Evolutionary conservation across 2,113 vertebrate species (phyloP).

Genomic region (Hepsetus odoe): DNA sequence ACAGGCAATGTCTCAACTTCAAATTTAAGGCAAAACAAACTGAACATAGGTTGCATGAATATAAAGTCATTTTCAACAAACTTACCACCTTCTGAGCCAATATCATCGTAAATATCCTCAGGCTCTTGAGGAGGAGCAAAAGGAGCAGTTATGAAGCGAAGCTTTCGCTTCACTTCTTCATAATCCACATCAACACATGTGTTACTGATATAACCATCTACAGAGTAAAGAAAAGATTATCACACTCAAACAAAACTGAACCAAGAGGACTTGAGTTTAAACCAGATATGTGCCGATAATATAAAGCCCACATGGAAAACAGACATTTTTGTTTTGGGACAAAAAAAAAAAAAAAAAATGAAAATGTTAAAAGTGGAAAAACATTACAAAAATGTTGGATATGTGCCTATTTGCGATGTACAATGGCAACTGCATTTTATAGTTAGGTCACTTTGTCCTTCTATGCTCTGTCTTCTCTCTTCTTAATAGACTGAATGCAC

Average conservation of each 20-base stretch:
- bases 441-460: no score
- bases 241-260: background rate
- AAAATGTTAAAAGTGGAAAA: no score
- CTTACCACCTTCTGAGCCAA: constrained; percentile 67
- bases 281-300: no score
- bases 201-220: constrained; percentile 79
- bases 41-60: background rate
- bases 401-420: no score
- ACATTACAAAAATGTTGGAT: no score
- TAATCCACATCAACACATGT: constrained; percentile 76
- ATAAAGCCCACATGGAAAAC: no score
- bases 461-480: no score
- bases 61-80: background rate
- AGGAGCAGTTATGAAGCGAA: background rate
- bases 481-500: no score
- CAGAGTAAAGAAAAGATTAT: background rate
- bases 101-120: constrained; percentile 49
- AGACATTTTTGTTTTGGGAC: no score
- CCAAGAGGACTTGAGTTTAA: background rate
- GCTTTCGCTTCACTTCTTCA: constrained; percentile 71
- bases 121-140: constrained; percentile 12
- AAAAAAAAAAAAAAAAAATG: no score
- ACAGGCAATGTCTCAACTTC: background rate
- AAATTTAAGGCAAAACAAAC: background rate
- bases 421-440: no score